Evolutionary conservation across 2,797 vertebrate species (phyloP).

Genomic region (Anolis apletophallus): DNA sequence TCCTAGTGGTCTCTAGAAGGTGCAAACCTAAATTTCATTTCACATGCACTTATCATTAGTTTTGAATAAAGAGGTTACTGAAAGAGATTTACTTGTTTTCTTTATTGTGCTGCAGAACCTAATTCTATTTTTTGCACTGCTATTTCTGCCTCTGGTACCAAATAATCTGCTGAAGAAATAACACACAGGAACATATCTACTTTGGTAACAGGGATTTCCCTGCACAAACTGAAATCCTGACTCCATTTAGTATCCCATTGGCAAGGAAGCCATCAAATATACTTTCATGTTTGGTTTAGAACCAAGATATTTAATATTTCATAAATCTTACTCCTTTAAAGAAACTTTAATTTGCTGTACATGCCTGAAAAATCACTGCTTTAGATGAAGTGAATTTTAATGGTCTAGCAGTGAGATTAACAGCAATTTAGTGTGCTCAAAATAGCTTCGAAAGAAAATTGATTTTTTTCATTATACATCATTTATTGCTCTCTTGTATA

Average conservation of each 20-base stretch:
- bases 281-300: neutral
- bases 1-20: too few species aligned
- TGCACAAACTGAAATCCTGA: neutral
- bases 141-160: too few species aligned
- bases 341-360: neutral
- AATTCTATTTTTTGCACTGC: too few species aligned
- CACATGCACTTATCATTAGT: too few species aligned
- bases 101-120: too few species aligned
- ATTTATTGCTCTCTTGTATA: neutral
- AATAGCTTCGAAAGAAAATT: slow-evolving; percentile 20
- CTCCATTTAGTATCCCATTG: neutral
- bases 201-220: too few species aligned
- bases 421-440: neutral
- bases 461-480: neutral
- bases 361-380: neutral
- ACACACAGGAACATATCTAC: too few species aligned
- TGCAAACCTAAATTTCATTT: too few species aligned
- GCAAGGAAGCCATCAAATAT: too few species aligned
- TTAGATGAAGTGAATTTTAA: slow-evolving; percentile 22
- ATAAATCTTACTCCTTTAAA: neutral
- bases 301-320: neutral
- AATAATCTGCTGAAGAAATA: too few species aligned
- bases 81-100: too few species aligned
- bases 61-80: too few species aligned
- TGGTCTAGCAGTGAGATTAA: slow-evolving; percentile 9